These are phyloP conservation scores for Cherax destructor DNA, from an alignment of 1,140 invertebrate genomes.

Conservation along the genomic window DNA sequence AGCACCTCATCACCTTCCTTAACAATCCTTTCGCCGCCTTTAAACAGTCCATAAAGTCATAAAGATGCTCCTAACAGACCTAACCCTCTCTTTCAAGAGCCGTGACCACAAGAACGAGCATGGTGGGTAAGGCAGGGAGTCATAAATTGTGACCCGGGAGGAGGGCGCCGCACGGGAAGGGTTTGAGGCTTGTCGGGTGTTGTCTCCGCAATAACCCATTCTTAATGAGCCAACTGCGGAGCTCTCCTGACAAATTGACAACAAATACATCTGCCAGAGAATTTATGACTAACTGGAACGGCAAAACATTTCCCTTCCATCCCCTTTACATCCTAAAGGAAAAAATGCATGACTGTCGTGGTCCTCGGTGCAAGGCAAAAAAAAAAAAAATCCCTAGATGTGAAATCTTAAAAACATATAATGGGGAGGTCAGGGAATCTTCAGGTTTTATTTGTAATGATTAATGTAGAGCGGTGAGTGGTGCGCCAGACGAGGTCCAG, in stretches of 20 bases:
- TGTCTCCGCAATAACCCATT: conserved; percentile 56
- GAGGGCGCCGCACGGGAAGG: conserved; percentile 33
- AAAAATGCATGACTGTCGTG: neutral
- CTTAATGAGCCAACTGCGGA: conserved; percentile 63
- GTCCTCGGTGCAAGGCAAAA: neutral
- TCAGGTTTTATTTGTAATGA: conserved; percentile 27
- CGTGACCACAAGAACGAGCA: conserved; percentile 60
- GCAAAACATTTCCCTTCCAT: no score
- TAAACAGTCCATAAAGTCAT: conserved; percentile 68
- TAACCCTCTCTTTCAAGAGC: conserved; percentile 62
- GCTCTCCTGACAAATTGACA: conserved; percentile 63
- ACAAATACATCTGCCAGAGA: conserved; percentile 47
- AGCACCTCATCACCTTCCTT: conserved; percentile 53
- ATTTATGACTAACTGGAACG: conserved; percentile 24
- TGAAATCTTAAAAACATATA: conserved; percentile 33
- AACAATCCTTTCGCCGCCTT: conserved; percentile 61
- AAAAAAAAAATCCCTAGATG: neutral
- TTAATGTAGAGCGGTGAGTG: conserved; percentile 8
- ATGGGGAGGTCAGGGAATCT: conserved; percentile 11
- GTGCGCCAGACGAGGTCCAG: neutral
- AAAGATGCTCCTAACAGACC: conserved; percentile 62
- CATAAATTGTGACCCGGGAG: conserved; percentile 60
- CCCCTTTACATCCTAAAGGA: neutral
- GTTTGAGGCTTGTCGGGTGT: conserved; percentile 40
- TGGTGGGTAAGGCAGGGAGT: conserved; percentile 53